These are phyloP conservation scores for Polypedilum pembai DNA, from an alignment of 1,140 invertebrate species.

Conservation along the genomic window DNA sequence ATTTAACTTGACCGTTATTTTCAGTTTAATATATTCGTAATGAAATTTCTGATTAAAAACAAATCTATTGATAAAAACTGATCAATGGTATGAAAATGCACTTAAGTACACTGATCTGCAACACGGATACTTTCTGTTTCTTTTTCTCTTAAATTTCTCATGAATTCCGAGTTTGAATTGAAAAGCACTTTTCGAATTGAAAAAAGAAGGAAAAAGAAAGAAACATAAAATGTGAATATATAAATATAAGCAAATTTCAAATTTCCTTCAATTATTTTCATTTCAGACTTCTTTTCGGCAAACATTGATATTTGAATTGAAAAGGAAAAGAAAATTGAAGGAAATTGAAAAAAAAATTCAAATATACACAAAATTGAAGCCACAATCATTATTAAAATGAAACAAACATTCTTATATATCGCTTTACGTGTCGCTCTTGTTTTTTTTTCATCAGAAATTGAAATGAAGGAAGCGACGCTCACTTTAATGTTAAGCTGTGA, in stretches of 20 bases:
- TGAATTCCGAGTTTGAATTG: not conserved
- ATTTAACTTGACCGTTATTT: too few species aligned
- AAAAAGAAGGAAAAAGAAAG: not conserved
- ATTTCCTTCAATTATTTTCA: constrained; percentile 19
- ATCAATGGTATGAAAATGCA: too few species aligned
- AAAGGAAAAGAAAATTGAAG: constrained; percentile 9
- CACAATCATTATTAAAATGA: constrained; percentile 7
- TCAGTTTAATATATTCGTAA: too few species aligned
- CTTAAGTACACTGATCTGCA: too few species aligned
- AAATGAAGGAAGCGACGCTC: too few species aligned
- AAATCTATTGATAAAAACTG: too few species aligned
- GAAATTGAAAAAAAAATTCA: not conserved
- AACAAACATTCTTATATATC: not conserved
- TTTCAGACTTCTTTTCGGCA: not conserved
- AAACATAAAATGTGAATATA: not conserved
- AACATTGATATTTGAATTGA: not conserved
- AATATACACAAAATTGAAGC: constrained; percentile 9
- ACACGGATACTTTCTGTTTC: too few species aligned
- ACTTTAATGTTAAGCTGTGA: not conserved
- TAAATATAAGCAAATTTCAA: constrained; percentile 20
- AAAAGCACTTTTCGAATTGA: not conserved
- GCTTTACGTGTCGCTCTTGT: not conserved
- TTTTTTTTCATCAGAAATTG: too few species aligned
- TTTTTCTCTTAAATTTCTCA: not conserved
- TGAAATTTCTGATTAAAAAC: too few species aligned